Base-by-base conservation (phyloP, 2,113 vertebrate species). In the Montifringilla adamsi region DNA sequence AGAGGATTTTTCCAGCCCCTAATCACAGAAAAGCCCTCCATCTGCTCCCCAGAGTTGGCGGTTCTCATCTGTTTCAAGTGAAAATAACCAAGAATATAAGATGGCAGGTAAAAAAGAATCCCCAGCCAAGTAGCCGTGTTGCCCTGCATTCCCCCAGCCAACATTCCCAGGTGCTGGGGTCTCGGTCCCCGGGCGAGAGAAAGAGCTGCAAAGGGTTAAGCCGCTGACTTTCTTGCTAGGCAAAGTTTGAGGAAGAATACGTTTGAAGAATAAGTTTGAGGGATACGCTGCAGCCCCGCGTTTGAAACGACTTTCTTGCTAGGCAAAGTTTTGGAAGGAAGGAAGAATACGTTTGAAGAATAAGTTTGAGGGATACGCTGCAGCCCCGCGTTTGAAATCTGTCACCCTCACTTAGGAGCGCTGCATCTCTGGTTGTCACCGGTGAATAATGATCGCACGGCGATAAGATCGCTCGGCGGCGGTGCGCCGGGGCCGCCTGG, bases 191-290 rank as follows among this genome's bases (percentile, higher is more conserved):
- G 5, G 35, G 39, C 0, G 20, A 64, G 26, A 52, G 62, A 43
- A 62, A 59, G 73, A 96, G 66, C 77, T 91, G 43, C 84, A 95
- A 94, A 97, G 98, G 93, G 98, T 98, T 98, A 98, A 98, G 37
- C 59, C 59, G 52, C 76, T 68, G 93, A 91, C 95, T 97, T 87
- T 94, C 93, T 27, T 24, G 89, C 66, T 55, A 97, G 70, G 84
- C 87, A 80, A 95, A 96, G 87, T 96, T 94, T 62, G 86, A 96
- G 91, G 82, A 68, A 69, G 87, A 86, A 15, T 41, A 50, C 24
- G 93, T 82, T 94, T 94, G 28, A 10, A 69, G 66, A 92, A 70
- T n/a, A n/a, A n/a, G n/a, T n/a, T n/a, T n/a, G n/a, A n/a, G n/a
- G n/a, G n/a, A n/a, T n/a, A n/a, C n/a, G n/a, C n/a, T n/a, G n/a